phyloP scores from a whole-genome alignment of 2,113 vertebrate species.

The Chunga burmeisteri region DNA sequence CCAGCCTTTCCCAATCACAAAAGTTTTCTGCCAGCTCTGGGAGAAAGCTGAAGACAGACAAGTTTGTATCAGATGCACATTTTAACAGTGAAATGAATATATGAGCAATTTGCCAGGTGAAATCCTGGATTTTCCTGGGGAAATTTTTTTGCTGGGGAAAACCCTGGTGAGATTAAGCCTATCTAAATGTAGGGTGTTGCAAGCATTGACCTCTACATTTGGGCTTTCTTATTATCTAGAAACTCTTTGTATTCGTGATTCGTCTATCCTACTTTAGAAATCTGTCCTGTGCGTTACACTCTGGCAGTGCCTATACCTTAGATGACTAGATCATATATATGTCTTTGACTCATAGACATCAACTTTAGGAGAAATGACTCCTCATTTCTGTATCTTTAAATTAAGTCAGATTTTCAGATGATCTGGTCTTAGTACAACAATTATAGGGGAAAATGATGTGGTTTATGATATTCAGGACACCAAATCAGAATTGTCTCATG shows the following conservation, averaged over 20 bases:
- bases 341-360: background rate
- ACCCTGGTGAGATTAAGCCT: background rate
- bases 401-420: background rate
- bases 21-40: background rate
- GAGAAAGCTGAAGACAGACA: background rate
- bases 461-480: background rate
- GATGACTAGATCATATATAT: background rate
- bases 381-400: background rate
- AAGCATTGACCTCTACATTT: background rate
- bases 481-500: background rate
- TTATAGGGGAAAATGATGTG: background rate
- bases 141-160: background rate
- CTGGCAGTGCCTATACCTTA: background rate
- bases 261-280: background rate
- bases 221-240: background rate
- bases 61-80: background rate
- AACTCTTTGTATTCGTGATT: background rate
- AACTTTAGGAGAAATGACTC: background rate
- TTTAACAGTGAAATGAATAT: background rate
- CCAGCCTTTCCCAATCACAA: background rate
- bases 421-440: background rate
- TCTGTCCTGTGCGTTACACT: background rate
- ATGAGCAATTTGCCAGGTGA: background rate
- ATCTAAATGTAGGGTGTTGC: background rate
- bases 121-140: background rate